A percentile compares a stretch with the other conserved stretches of the same genome.
phyloP scores from a whole-genome alignment of 1,140 invertebrate genomes.

The Drosophila athabasca region DNA sequence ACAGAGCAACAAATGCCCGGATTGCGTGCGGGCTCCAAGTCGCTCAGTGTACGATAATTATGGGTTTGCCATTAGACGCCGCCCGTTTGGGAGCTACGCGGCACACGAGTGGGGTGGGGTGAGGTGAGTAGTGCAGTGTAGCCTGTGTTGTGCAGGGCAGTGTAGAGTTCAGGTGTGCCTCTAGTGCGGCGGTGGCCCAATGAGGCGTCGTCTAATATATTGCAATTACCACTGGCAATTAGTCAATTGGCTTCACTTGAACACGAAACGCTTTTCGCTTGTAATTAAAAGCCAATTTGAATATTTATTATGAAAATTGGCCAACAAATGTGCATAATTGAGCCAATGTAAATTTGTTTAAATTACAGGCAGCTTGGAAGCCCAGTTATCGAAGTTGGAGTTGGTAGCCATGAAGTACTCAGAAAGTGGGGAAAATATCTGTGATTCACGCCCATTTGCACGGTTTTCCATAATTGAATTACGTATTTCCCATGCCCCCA shows the following conservation, averaged over 20 bases:
- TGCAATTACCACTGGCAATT: conserved; percentile 75
- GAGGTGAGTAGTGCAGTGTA: conserved; percentile 6
- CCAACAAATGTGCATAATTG: conserved; percentile 64
- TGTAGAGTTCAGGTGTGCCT: conserved; percentile 8
- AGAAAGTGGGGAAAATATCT: conserved; percentile 1
- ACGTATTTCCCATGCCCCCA: conserved; percentile 21
- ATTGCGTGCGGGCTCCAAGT: conserved; percentile 60
- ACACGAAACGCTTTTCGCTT: conserved; percentile 52
- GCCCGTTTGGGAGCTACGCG: conserved; percentile 33
- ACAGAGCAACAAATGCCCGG: conserved; percentile 60
- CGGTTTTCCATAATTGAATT: conserved; percentile 43
- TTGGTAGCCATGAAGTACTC: conserved; percentile 15
- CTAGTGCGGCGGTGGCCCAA: conserved; percentile 32
- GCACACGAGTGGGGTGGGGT: neutral
- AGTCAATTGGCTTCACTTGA: conserved; percentile 64
- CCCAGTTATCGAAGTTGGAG: conserved; percentile 15
- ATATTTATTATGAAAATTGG: conserved; percentile 77
- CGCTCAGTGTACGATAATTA: conserved; percentile 48
- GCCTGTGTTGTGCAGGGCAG: conserved; percentile 3
- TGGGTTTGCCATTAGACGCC: conserved; percentile 61
- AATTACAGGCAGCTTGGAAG: conserved; percentile 54
- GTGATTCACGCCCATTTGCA: conserved; percentile 7
- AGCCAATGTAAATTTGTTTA: conserved; percentile 46
- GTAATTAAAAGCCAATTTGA: conserved; percentile 79
- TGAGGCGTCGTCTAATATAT: conserved; percentile 74